Conservation (phyloP, 92 coral and sea anemone species). For the Metridium senile region DNA sequence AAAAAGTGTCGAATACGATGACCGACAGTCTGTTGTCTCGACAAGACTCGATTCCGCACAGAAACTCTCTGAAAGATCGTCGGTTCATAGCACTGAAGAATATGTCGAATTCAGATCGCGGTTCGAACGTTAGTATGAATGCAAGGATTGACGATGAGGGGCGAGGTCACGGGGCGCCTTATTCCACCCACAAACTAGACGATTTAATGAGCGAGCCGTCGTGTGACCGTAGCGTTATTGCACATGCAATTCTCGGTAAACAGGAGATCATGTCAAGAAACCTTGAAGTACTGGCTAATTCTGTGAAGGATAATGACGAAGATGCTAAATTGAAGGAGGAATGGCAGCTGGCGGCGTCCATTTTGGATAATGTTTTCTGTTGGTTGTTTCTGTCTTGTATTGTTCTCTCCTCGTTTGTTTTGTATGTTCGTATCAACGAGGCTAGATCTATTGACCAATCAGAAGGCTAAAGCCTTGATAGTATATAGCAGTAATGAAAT, state of each 20-base stretch:
- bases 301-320: slow-evolving; percentile 71
- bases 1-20: slow-evolving; percentile 45
- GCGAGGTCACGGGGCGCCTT: slow-evolving; percentile 37
- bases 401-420: slow-evolving; percentile 54
- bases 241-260: slow-evolving; percentile 69
- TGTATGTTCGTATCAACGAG: slow-evolving; percentile 44
- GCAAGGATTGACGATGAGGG: slow-evolving; percentile 25
- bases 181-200: slow-evolving; percentile 32
- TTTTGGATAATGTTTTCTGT: slow-evolving; percentile 87
- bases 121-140: slow-evolving; percentile 20
- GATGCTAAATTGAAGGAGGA: slow-evolving; percentile 82
- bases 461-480: not conserved
- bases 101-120: slow-evolving; percentile 22
- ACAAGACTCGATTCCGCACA: slow-evolving; percentile 40
- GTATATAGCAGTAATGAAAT: too few species aligned
- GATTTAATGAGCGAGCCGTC: slow-evolving; percentile 42
- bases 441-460: slow-evolving; percentile 9
- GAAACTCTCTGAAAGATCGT: slow-evolving; percentile 35
- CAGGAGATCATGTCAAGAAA: slow-evolving; percentile 80
- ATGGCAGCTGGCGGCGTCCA: slow-evolving; percentile 94
- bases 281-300: slow-evolving; percentile 70
- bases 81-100: slow-evolving; percentile 38
- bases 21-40: slow-evolving; percentile 39
- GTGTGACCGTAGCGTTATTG: slow-evolving; percentile 48
- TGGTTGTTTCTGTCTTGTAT: slow-evolving; percentile 77